phyloP scores from a whole-genome alignment of 2,888 invertebrate species.

The Halocaridina rubra region DNA sequence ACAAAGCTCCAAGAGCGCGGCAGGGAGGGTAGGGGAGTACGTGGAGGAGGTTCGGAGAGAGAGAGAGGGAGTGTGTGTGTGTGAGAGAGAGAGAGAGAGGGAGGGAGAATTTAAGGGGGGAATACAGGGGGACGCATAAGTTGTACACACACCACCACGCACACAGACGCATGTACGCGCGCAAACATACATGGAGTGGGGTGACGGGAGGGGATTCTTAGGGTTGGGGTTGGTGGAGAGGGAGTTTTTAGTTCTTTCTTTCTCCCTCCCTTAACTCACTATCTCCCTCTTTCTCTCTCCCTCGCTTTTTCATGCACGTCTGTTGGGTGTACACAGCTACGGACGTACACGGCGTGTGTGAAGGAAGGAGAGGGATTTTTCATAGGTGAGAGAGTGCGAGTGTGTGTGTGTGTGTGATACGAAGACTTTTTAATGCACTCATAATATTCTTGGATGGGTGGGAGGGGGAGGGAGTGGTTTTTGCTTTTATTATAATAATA shows the following conservation, averaged over 20 bases:
- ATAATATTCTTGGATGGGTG: neutral
- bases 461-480: neutral
- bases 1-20: constrained; percentile 54
- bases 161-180: constrained; percentile 20
- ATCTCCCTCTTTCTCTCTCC: constrained; percentile 22
- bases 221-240: neutral
- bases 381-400: neutral
- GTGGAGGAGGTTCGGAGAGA: neutral
- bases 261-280: too few species aligned
- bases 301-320: neutral
- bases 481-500: too few species aligned
- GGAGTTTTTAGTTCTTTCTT: constrained; percentile 2
- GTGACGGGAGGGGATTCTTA: neutral
- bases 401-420: too few species aligned
- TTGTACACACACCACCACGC: constrained; percentile 51
- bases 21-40: constrained; percentile 32
- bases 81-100: constrained; percentile 6
- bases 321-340: neutral
- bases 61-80: neutral
- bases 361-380: neutral
- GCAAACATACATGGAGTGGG: neutral
- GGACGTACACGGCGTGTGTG: neutral
- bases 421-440: too few species aligned
- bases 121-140: constrained; percentile 41
- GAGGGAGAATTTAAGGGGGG: constrained; percentile 10